These are phyloP conservation scores for Aix galericulata DNA, from an alignment of 2,113 vertebrate species.

Conservation along the genomic window DNA sequence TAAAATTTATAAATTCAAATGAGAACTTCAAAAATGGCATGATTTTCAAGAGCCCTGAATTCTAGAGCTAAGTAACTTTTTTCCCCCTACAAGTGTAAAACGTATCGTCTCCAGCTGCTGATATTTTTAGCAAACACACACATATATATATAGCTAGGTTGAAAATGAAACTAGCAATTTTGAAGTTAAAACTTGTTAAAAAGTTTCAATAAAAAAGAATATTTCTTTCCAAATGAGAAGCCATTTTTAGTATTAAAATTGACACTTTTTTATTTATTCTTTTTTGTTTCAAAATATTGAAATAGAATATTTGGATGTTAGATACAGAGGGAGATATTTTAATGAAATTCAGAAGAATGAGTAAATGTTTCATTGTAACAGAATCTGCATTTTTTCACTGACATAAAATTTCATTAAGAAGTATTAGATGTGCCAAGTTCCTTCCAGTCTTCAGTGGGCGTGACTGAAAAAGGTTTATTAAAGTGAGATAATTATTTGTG, in stretches of 20 bases:
- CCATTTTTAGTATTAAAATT: not conserved
- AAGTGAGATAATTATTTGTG: not conserved
- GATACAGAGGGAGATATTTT: not conserved
- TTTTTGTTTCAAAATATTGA: not conserved
- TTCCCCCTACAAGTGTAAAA: not conserved
- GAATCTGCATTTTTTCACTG: not conserved
- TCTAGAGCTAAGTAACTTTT: slow-evolving; percentile 14
- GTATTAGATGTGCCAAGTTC: not conserved
- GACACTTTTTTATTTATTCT: not conserved
- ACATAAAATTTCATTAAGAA: not conserved
- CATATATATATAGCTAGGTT: not conserved
- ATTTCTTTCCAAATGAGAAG: not conserved
- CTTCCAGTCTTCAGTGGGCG: not conserved
- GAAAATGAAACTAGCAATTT: slow-evolving; percentile 29
- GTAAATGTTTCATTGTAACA: not conserved
- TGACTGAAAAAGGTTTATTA: not conserved
- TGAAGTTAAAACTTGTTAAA: not conserved
- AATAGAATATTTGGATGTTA: not conserved
- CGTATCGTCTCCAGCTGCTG: not conserved
- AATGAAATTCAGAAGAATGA: not conserved
- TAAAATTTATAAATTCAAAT: not conserved
- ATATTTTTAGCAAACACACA: not conserved
- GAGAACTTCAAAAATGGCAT: not conserved
- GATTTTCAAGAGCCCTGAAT: slow-evolving; percentile 17
- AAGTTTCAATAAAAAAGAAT: not conserved